A percentile compares a stretch with the other conserved stretches of the same genome.
Conservation (phyloP, 1,140 invertebrate species). For the Nylanderia fulva region DNA sequence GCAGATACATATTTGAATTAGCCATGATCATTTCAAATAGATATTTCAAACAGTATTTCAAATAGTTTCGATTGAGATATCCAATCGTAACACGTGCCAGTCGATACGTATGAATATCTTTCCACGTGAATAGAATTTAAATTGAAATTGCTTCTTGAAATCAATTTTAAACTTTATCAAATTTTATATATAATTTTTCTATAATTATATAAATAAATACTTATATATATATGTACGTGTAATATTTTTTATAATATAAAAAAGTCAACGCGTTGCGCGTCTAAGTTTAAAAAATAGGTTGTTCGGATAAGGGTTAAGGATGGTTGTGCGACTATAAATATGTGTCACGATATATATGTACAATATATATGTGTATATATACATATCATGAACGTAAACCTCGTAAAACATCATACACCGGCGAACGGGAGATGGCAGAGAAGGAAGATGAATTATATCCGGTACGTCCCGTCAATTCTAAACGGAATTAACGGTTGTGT, state of each 20-base stretch:
- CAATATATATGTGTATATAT: background rate
- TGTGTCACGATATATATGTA: constrained; percentile 8
- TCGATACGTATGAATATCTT: background rate
- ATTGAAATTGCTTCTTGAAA: background rate
- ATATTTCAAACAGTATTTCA: background rate
- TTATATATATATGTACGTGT: background rate
- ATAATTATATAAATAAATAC: background rate
- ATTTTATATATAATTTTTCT: background rate
- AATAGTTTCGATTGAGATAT: background rate
- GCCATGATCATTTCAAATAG: background rate
- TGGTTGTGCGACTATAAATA: constrained; percentile 41
- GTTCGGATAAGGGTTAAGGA: constrained; percentile 35
- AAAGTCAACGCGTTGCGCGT: background rate
- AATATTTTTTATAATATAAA: constrained; percentile 1
- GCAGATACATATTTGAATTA: constrained; percentile 23
- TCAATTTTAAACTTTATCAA: background rate
- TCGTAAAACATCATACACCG: constrained; percentile 37
- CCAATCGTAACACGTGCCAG: background rate
- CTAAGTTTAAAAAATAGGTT: constrained; percentile 37
- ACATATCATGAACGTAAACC: constrained; percentile 1
- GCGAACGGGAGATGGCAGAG: background rate
- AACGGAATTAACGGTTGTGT: constrained; percentile 15
- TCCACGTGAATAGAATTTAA: background rate
- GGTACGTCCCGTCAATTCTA: background rate
- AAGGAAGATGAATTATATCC: constrained; percentile 35